phyloP scores from a whole-genome alignment of 2,888 invertebrate species.

The Hesperia comma region DNA sequence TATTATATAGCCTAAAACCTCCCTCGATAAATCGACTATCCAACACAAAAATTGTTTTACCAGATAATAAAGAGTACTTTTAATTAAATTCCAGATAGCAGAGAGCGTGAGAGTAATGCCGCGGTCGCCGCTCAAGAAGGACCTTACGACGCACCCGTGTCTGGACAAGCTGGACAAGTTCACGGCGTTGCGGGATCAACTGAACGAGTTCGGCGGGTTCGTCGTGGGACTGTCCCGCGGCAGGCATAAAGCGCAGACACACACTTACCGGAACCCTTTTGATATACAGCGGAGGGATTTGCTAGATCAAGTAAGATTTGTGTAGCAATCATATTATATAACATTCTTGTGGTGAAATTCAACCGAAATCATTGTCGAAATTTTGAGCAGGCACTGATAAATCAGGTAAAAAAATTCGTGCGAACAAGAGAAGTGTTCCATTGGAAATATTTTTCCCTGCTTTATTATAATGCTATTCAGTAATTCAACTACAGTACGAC shows the following conservation, averaged over 20 bases:
- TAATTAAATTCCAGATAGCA: conserved; percentile 78
- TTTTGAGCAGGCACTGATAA: too few species aligned
- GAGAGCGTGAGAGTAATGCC: conserved; percentile 91
- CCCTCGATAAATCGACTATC: too few species aligned
- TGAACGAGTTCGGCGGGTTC: conserved; percentile 93
- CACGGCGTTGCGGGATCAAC: conserved; percentile 91
- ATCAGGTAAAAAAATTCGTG: too few species aligned
- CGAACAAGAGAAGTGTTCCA: too few species aligned
- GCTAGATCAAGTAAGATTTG: conserved; percentile 89
- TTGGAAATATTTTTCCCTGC: too few species aligned
- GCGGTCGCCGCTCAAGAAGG: conserved; percentile 89
- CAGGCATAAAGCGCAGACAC: conserved; percentile 79
- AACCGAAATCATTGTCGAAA: too few species aligned
- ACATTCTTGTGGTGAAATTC: too few species aligned
- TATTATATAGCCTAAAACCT: too few species aligned
- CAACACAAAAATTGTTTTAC: too few species aligned
- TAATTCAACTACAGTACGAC: too few species aligned
- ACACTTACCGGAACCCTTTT: conserved; percentile 95
- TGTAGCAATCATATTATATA: not conserved
- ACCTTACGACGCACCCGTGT: conserved; percentile 91
- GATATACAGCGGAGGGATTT: conserved; percentile 95
- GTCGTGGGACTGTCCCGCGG: conserved; percentile 88
- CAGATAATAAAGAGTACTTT: too few species aligned
- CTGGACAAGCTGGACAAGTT: conserved; percentile 89
- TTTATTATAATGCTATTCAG: too few species aligned